Percentiles rank a stretch among this genome's conserved stretches.
These are phyloP conservation scores for Drosophila grimshawi DNA, from an alignment of 1,140 invertebrate genomes.

Conservation along the genomic window DNA sequence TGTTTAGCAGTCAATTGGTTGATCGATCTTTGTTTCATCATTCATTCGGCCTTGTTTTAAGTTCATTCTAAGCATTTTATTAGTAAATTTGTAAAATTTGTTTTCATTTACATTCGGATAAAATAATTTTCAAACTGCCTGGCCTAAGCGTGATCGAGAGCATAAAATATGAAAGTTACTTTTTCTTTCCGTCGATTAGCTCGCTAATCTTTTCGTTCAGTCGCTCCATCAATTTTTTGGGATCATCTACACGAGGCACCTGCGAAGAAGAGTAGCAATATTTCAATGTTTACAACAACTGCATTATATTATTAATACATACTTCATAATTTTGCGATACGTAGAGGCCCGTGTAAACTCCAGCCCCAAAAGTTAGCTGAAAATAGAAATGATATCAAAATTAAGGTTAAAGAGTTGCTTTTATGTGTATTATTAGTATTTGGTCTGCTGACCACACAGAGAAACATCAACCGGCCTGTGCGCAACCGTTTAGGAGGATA, in stretches of 20 bases:
- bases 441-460: constrained; percentile 47
- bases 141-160: not conserved
- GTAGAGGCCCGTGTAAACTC: constrained; percentile 92
- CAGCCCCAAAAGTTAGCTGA: constrained; percentile 90
- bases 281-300: not conserved
- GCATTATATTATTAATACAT: constrained; percentile 51
- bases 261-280: constrained; percentile 78
- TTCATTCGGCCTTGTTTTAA: not conserved
- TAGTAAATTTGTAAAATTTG: not conserved
- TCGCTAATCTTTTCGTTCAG: constrained; percentile 86
- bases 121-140: constrained; percentile 12
- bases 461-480: constrained; percentile 29
- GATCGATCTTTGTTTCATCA: not conserved
- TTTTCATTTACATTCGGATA: constrained; percentile 1
- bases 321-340: constrained; percentile 93
- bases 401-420: not conserved
- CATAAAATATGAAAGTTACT: constrained; percentile 63
- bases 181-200: constrained; percentile 87
- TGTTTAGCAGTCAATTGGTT: not conserved
- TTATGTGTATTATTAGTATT: not conserved
- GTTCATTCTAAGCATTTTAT: constrained; percentile 9
- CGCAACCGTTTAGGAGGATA: constrained; percentile 57
- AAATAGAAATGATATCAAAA: constrained; percentile 68
- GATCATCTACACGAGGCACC: constrained; percentile 93
- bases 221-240: constrained; percentile 88